These are phyloP conservation scores for Tetragonula clypearis DNA, from an alignment of 1,140 invertebrate genomes.

Conservation along the genomic window DNA sequence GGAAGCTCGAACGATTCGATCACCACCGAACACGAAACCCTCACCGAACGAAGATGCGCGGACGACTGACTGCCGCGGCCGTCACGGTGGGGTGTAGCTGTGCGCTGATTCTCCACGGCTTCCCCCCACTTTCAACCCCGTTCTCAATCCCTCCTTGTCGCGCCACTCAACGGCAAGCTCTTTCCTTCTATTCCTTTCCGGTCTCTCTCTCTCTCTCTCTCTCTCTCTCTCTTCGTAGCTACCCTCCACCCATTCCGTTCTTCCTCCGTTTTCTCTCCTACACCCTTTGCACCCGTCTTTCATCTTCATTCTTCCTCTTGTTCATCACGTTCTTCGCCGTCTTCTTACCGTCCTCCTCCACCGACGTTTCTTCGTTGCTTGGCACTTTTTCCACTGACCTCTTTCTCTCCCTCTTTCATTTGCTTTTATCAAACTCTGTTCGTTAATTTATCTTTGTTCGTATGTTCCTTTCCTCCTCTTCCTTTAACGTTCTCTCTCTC, in stretches of 20 bases:
- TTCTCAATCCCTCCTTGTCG: constrained; percentile 9
- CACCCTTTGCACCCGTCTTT: constrained; percentile 23
- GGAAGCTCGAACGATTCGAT: neutral
- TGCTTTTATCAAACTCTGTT: neutral
- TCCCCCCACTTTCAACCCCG: constrained; percentile 34
- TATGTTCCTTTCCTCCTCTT: neutral
- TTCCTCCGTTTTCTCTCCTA: constrained; percentile 15
- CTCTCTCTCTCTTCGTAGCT: neutral
- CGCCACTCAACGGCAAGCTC: constrained; percentile 4
- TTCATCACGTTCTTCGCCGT: neutral
- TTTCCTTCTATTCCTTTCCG: constrained; percentile 16
- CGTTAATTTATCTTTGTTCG: neutral
- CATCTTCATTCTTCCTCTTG: neutral
- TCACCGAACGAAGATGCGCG: constrained; percentile 78
- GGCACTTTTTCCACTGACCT: neutral
- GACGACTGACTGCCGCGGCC: constrained; percentile 75
- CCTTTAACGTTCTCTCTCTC: neutral
- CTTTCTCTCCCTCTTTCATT: neutral
- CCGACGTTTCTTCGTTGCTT: constrained; percentile 14
- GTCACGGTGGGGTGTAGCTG: constrained; percentile 76
- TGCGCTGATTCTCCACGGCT: constrained; percentile 51
- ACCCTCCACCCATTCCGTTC: neutral
- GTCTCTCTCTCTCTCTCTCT: neutral
- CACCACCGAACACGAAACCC: constrained; percentile 65
- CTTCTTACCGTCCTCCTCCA: constrained; percentile 5